Conservation (phyloP, 2,113 vertebrate species). For the Mus spicilegus region DNA sequence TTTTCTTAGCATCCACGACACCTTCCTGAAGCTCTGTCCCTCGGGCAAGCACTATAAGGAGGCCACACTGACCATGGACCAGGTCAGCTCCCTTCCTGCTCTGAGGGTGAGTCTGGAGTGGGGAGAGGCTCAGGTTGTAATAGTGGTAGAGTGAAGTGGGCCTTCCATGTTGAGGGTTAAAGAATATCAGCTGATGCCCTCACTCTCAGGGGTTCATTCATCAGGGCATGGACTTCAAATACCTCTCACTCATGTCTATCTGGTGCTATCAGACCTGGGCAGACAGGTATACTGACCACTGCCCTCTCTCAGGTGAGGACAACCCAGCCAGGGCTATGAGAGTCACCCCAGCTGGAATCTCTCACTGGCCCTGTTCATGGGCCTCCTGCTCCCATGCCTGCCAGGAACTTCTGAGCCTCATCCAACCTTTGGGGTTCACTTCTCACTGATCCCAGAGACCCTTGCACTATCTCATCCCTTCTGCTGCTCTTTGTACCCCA, state of each 20-base stretch:
- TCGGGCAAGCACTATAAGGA: conserved; percentile 75
- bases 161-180: background rate
- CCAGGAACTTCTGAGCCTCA: background rate
- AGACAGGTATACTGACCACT: background rate
- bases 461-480: background rate
- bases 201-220: background rate
- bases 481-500: background rate
- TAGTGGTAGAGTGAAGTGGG: background rate
- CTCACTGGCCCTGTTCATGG: background rate
- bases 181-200: background rate
- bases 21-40: conserved; percentile 80
- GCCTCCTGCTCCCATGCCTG: background rate
- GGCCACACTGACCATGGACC: conserved; percentile 71
- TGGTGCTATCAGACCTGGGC: background rate
- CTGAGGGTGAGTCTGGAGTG: conserved; percentile 73
- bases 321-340: background rate
- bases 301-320: background rate
- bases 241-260: background rate
- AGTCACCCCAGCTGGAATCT: background rate
- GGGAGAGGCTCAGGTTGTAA: background rate
- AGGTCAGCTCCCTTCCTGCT: conserved; percentile 80
- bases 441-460: no score
- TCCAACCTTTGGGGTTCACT: background rate
- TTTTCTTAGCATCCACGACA: conserved; percentile 74
- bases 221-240: background rate